phyloP scores from a whole-genome alignment of 2,797 vertebrate genomes.

The Aratinga solstitialis region DNA sequence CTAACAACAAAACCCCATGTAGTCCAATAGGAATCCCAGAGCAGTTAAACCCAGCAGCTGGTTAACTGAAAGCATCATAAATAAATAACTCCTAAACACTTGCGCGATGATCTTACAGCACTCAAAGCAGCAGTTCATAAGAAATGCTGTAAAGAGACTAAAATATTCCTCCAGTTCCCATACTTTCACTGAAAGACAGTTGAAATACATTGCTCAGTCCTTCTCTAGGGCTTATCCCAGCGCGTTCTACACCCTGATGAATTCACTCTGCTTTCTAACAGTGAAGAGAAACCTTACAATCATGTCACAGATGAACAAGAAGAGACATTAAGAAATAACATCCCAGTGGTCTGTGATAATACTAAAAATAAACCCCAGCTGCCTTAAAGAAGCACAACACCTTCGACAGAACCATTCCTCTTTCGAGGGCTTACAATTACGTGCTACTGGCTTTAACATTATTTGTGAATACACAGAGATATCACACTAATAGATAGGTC shows the following conservation, averaged over 20 bases:
- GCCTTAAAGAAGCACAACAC: background rate
- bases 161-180: background rate
- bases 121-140: background rate
- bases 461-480: background rate
- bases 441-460: background rate
- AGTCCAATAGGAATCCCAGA: background rate
- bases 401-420: background rate
- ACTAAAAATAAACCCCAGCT: background rate
- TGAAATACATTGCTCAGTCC: background rate
- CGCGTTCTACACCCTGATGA: background rate
- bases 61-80: conserved; percentile 22
- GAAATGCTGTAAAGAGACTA: background rate
- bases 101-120: background rate
- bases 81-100: background rate
- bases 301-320: background rate
- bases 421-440: background rate
- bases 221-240: background rate
- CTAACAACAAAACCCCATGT: background rate
- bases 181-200: background rate
- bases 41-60: background rate
- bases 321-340: background rate
- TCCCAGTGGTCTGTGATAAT: background rate
- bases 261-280: background rate
- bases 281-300: background rate
- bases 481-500: background rate